Conservation (phyloP, 2,888 invertebrate genomes). For the Euzophera pinguis region DNA sequence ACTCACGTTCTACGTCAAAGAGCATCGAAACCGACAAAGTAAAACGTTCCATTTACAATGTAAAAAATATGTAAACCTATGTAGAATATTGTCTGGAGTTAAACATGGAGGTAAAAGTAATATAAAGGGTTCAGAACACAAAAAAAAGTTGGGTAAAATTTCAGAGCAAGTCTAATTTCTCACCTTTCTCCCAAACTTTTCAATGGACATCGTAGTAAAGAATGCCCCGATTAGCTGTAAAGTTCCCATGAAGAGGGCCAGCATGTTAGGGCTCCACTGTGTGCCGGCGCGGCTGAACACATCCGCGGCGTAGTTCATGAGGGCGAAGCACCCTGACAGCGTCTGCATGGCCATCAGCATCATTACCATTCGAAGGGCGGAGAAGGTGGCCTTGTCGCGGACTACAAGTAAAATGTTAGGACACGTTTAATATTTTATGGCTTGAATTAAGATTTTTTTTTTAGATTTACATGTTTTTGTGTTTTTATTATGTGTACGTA, state of each 20-base stretch:
- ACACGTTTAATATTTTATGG: background rate
- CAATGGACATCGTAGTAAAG: slow-evolving; percentile 55
- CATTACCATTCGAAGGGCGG: slow-evolving; percentile 52
- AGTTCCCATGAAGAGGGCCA: slow-evolving; percentile 51
- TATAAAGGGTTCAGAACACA: no score
- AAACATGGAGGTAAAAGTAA: no score
- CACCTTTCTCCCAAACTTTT: slow-evolving; percentile 61
- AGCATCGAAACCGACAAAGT: no score
- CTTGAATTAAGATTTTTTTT: no score
- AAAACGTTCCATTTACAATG: no score
- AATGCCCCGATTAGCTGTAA: slow-evolving; percentile 54
- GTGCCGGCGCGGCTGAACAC: slow-evolving; percentile 69
- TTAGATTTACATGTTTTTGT: no score
- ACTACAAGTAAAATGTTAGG: slow-evolving; percentile 31
- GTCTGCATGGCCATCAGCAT: slow-evolving; percentile 59
- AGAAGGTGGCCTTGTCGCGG: slow-evolving; percentile 45
- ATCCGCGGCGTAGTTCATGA: slow-evolving; percentile 62
- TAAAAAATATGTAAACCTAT: no score
- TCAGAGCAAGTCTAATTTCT: background rate
- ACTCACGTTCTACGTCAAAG: no score
- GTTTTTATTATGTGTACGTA: no score
- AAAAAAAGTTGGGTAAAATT: no score
- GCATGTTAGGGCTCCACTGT: slow-evolving; percentile 68
- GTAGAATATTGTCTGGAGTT: no score
- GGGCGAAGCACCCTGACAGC: slow-evolving; percentile 61